These are phyloP conservation scores for Petrosia ficiformis DNA, from an alignment of 37 sponge, comb jelly and placozoan species.

Conservation along the genomic window DNA sequence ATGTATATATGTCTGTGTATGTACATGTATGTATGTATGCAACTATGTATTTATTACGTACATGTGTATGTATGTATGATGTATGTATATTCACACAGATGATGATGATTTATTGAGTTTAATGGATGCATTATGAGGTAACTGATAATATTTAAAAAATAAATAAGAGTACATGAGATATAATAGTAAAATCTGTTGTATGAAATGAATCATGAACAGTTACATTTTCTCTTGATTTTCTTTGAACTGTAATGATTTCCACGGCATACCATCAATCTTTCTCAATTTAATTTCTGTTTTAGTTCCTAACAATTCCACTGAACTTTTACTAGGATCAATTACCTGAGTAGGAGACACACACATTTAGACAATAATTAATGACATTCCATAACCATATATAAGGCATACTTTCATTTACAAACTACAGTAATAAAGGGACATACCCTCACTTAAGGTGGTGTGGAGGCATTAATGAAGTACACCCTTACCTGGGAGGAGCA, in stretches of 20 bases:
- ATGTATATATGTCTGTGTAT: no score
- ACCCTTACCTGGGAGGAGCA: neutral
- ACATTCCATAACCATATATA: no score
- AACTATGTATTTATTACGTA: no score
- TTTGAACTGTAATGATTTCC: slow-evolving; percentile 35
- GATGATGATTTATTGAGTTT: neutral
- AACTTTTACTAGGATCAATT: slow-evolving; percentile 65
- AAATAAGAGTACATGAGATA: neutral
- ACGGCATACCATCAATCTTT: slow-evolving; percentile 44
- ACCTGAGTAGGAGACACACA: slow-evolving; percentile 32
- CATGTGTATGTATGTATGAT: no score
- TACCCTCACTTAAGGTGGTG: no score
- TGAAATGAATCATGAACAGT: no score
- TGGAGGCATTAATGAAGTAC: neutral
- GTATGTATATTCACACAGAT: no score
- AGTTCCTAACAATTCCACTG: slow-evolving; percentile 60
- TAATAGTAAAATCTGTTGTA: neutral
- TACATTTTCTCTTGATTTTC: no score
- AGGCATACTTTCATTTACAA: no score
- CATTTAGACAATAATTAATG: slow-evolving; percentile 18
- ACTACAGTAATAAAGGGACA: no score
- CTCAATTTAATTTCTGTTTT: slow-evolving; percentile 80
- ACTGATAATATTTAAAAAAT: neutral
- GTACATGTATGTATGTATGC: no score
- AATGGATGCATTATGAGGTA: slow-evolving; percentile 1